Percentiles rank a stretch among this genome's conserved stretches.
phyloP scores from a whole-genome alignment of 2,113 vertebrate genomes.

The Sterrhoptilus dennistouni region DNA sequence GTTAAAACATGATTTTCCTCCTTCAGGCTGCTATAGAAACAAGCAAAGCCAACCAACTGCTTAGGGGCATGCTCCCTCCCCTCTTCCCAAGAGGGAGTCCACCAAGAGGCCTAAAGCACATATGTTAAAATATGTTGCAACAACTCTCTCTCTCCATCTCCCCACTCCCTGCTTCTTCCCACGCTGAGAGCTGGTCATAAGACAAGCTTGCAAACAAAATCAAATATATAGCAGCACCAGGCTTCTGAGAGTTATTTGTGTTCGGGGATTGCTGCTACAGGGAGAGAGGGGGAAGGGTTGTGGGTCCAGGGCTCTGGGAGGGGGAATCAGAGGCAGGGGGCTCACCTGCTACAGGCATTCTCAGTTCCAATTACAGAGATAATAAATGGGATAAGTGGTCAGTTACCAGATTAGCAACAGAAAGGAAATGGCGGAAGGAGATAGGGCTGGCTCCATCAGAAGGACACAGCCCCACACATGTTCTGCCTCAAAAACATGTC shows the following conservation, averaged over 20 bases:
- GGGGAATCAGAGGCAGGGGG: background rate
- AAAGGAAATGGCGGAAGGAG: constrained; percentile 23
- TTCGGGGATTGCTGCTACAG: background rate
- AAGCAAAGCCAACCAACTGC: constrained; percentile 69
- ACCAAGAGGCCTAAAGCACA: constrained; percentile 50
- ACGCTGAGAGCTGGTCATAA: constrained; percentile 68
- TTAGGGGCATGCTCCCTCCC: constrained; percentile 22
- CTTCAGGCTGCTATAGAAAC: constrained; percentile 71
- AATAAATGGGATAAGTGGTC: constrained; percentile 57
- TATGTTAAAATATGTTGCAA: constrained; percentile 50
- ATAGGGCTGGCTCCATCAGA: constrained; percentile 14
- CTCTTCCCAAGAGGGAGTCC: constrained; percentile 42
- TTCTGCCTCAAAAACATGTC: constrained; percentile 33
- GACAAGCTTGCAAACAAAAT: constrained; percentile 73
- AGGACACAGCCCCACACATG: background rate
- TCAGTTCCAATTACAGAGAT: constrained; percentile 57
- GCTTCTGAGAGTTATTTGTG: constrained; percentile 4
- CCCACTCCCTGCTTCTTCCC: constrained; percentile 45
- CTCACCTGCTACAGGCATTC: constrained; percentile 63
- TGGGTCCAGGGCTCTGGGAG: background rate
- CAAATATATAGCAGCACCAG: constrained; percentile 64
- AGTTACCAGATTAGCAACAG: constrained; percentile 57
- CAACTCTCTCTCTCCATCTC: constrained; percentile 26
- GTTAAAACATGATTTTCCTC: constrained; percentile 69
- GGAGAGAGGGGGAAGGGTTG: background rate